phyloP scores from a whole-genome alignment of 2,797 vertebrate genomes.

The Sebastes nivosus region DNA sequence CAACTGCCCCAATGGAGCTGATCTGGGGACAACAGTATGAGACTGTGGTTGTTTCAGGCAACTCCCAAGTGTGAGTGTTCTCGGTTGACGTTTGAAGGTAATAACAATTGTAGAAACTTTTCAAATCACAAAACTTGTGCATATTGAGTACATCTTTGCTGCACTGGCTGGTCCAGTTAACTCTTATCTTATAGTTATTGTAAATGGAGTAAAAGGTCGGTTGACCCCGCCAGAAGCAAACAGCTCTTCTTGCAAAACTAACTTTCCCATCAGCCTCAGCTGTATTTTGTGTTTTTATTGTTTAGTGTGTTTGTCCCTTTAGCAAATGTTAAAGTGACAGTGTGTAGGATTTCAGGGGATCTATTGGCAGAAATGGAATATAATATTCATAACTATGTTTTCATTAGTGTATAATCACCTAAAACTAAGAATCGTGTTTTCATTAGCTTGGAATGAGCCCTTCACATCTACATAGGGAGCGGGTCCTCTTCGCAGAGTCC shows the following conservation, averaged over 20 bases:
- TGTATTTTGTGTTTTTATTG: not conserved
- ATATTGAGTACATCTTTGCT: not conserved
- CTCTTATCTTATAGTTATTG: not conserved
- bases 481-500: no score
- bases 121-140: not conserved
- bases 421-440: no score
- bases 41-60: constrained; percentile 6
- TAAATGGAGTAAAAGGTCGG: not conserved
- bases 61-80: constrained; percentile 4
- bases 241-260: not conserved
- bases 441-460: no score
- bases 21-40: not conserved
- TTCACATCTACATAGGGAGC: no score
- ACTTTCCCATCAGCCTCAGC: not conserved
- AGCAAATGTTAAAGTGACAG: not conserved
- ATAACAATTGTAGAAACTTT: constrained; percentile 1
- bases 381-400: no score
- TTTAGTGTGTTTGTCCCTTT: not conserved
- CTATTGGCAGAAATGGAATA: no score
- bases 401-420: no score
- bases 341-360: no score
- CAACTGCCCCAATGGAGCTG: not conserved
- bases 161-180: not conserved
- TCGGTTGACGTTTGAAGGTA: not conserved
- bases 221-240: not conserved